Percentiles rank a stretch among this genome's conserved stretches.
Evolutionary conservation across 2,797 vertebrate species (phyloP).

Genomic region (Myotis pilosus): DNA sequence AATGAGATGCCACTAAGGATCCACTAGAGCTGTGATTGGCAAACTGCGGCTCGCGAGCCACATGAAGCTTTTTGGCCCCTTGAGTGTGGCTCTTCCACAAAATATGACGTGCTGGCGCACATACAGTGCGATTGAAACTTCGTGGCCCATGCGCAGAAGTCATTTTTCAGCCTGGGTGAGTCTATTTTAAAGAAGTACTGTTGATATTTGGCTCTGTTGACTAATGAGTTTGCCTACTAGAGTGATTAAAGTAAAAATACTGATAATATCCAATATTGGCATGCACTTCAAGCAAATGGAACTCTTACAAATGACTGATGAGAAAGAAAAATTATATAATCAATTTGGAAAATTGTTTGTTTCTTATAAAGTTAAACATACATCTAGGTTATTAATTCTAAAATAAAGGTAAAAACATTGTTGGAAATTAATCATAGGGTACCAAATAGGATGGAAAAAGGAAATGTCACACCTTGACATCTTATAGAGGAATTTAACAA

Average conservation of each 20-base stretch:
- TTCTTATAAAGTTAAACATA: neutral
- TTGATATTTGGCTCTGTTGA: too few species aligned
- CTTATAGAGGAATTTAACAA: neutral
- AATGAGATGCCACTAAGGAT: neutral
- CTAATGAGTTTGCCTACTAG: too few species aligned
- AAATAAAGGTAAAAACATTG: neutral
- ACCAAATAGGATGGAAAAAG: neutral
- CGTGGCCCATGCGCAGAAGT: too few species aligned
- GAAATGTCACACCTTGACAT: neutral
- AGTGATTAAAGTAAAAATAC: neutral
- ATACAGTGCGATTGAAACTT: too few species aligned
- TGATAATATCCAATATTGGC: neutral
- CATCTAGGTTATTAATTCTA: neutral
- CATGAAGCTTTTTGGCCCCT: too few species aligned
- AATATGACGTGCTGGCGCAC: too few species aligned
- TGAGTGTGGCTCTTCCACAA: too few species aligned
- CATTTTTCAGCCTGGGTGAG: too few species aligned
- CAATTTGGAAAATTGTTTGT: neutral
- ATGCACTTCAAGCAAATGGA: neutral
- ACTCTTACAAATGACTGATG: neutral
- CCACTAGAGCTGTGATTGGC: neutral
- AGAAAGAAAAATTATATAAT: neutral
- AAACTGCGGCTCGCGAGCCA: too few species aligned
- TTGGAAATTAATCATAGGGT: neutral
- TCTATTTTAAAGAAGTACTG: too few species aligned